Evolutionary conservation across 2,888 invertebrate genomes (phyloP).

Genomic region (Leistus spinibarbis): DNA sequence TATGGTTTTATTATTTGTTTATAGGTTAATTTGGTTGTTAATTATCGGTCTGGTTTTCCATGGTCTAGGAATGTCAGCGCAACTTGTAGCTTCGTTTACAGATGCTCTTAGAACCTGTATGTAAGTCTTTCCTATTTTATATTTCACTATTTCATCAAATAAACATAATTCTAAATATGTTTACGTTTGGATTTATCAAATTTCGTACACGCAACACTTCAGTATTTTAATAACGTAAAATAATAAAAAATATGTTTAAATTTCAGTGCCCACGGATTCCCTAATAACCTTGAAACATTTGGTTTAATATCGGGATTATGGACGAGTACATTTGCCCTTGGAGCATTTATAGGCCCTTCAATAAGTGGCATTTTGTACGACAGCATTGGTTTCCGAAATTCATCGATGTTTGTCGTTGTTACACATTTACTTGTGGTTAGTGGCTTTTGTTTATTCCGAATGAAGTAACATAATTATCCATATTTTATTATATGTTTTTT

Average conservation of each 20-base stretch:
- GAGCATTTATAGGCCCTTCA: conserved; percentile 84
- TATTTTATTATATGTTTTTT: conserved; percentile 3
- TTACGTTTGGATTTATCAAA: too few species aligned
- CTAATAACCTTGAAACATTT: conserved; percentile 86
- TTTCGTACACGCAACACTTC: too few species aligned
- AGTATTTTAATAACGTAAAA: too few species aligned
- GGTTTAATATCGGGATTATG: conserved; percentile 89
- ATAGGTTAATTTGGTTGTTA: conserved; percentile 69
- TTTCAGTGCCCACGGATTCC: conserved; percentile 72
- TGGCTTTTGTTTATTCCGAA: conserved; percentile 33
- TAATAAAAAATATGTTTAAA: neutral
- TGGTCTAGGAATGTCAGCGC: conserved; percentile 83
- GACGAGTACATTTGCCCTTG: conserved; percentile 88
- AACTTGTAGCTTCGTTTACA: conserved; percentile 84
- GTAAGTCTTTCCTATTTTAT: conserved; percentile 62
- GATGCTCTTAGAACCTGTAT: conserved; percentile 80
- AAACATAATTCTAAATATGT: neutral
- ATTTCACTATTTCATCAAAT: neutral
- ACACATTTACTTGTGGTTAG: conserved; percentile 71
- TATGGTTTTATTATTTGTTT: conserved; percentile 46
- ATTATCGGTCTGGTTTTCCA: conserved; percentile 76
- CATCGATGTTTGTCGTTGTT: conserved; percentile 72
- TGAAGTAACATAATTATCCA: neutral
- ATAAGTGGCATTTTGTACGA: conserved; percentile 77
- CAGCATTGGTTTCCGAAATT: conserved; percentile 71